Base-by-base conservation (phyloP, 2,113 vertebrate species). In the Tenrec ecaudatus region DNA sequence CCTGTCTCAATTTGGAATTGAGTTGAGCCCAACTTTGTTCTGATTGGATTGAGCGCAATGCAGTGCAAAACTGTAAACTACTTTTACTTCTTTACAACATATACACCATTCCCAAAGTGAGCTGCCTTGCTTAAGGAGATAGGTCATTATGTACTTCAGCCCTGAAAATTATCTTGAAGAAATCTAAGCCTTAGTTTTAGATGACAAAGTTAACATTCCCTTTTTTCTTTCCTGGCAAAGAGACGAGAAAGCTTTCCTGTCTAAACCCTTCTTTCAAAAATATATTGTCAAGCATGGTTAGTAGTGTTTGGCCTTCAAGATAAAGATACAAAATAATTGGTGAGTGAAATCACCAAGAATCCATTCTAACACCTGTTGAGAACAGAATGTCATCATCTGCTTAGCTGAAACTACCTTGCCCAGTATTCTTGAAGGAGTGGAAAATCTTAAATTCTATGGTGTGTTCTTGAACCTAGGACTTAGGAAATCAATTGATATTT, bases 111-210 rank as follows among this genome's bases (percentile, higher is more conserved):
- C 80, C 76, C 36, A 87, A 81, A 38, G 17, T 92, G 29, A 69
- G 22, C 83, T 93, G 83, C 71, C 73, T 79, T 81, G 53, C 86
- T 96, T 96, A 93, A 78, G 91, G 90, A 38, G 76, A 53, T 93
- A 71, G 83, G 58, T 96, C 88, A 71, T 97, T 95, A 93, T 90
- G 33, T 71, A 86, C 84, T 76, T 53, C 89, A 91, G 31, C 57
- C 62, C 73, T 94, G 29, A 31, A 94, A 94, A 64, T 91, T 97
- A 87, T 97, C 97, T 4, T 0, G n/a, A 94, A 79, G 94, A 96
- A 97, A 96, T 97, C 86, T 93, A 95, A 97, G 68, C 75, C 25
- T 62, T 81, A 81, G 95, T 92, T 90, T 97, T 95, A 98, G 97
- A 97, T 97, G 97, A 97, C 82, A 92, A 96, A 83, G 92, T 96